A percentile compares a stretch with the other conserved stretches of the same genome.
These are phyloP conservation scores for Chelonia mydas DNA, from an alignment of 2,797 vertebrate species.

Conservation along the genomic window DNA sequence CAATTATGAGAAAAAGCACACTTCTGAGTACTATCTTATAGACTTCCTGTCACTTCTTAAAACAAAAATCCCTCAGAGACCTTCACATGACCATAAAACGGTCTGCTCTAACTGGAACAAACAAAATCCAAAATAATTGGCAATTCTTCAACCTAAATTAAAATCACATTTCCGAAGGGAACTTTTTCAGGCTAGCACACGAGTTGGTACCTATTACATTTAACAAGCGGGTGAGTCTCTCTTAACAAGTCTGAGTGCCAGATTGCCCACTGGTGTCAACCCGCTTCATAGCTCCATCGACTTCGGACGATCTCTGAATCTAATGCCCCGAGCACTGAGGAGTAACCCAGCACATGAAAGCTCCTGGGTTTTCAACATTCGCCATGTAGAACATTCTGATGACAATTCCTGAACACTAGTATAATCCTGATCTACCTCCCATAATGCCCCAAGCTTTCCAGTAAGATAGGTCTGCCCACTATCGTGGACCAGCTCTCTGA, in stretches of 20 bases:
- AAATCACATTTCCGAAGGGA: background rate
- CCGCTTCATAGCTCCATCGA: background rate
- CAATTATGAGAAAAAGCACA: background rate
- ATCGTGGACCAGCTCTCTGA: too few species aligned
- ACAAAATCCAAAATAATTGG: background rate
- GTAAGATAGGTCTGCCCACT: too few species aligned
- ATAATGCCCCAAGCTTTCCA: too few species aligned
- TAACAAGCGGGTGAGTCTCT: background rate
- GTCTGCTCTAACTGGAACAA: background rate
- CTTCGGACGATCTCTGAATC: background rate
- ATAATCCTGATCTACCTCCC: too few species aligned
- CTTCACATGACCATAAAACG: too few species aligned
- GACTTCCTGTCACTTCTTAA: background rate
- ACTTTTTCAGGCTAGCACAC: background rate
- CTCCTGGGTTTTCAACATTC: background rate
- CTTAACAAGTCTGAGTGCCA: background rate
- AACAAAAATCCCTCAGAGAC: too few species aligned
- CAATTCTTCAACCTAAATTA: background rate
- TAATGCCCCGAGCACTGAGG: too few species aligned
- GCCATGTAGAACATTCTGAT: background rate
- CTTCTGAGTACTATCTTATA: conserved; percentile 17
- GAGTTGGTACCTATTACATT: background rate
- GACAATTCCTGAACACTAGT: too few species aligned
- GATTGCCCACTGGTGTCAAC: too few species aligned
- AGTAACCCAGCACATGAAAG: too few species aligned